Percentiles rank a stretch among this genome's conserved stretches.
Evolutionary conservation across 2,113 vertebrate species (phyloP).

Genomic region (Bathybates hornii): DNA sequence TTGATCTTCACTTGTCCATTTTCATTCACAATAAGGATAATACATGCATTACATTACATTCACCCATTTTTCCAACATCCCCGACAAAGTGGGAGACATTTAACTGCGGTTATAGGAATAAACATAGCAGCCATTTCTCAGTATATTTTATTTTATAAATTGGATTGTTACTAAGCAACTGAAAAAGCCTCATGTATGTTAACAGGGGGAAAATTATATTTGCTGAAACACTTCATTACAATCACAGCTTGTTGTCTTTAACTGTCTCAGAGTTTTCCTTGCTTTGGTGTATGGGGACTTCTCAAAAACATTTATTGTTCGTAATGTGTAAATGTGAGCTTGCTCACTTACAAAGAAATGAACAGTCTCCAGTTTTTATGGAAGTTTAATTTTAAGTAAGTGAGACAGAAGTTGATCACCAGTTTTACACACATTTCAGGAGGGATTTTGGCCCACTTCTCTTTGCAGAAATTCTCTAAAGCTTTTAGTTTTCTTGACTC

Average conservation of each 20-base stretch:
- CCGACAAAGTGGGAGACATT: neutral
- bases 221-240: neutral
- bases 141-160: neutral
- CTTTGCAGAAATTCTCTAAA: neutral
- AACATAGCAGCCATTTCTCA: neutral
- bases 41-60: neutral
- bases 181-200: neutral
- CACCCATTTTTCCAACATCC: neutral
- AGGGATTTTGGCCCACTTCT: neutral
- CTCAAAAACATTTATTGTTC: neutral
- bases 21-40: neutral
- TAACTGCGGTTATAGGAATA: neutral
- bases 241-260: neutral
- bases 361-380: neutral
- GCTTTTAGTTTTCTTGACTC: neutral
- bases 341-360: neutral
- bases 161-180: neutral
- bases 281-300: neutral
- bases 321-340: neutral
- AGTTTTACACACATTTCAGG: neutral
- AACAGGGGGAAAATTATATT: neutral
- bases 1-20: neutral
- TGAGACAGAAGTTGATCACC: neutral
- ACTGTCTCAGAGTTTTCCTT: neutral
- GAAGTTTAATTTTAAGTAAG: neutral